These are phyloP conservation scores for Anisognathus igniventris DNA, from an alignment of 2,797 vertebrate species.

Conservation along the genomic window DNA sequence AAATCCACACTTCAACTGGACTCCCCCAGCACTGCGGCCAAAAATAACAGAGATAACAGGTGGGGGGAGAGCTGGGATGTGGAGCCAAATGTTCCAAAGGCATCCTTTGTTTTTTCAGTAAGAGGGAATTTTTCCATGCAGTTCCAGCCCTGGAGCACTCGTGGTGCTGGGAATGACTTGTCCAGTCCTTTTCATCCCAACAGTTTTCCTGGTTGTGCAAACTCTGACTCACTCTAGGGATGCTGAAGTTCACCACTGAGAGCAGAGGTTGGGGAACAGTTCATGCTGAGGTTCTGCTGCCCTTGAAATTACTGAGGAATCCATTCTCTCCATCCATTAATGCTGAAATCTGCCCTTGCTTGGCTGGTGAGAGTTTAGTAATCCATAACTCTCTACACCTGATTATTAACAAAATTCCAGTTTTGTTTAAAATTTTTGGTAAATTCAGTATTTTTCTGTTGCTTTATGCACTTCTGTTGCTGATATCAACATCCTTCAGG, in stretches of 20 bases:
- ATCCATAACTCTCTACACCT: conserved; percentile 2
- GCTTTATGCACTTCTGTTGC: neutral
- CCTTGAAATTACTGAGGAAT: neutral
- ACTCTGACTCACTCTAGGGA: neutral
- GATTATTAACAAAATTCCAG: neutral
- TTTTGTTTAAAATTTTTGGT: neutral
- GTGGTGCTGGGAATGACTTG: neutral
- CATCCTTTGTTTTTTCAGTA: conserved; percentile 5
- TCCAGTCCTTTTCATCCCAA: neutral
- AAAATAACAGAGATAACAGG: conserved; percentile 64
- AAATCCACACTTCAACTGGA: conserved; percentile 41
- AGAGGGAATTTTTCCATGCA: neutral
- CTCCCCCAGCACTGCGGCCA: neutral
- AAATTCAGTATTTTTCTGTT: neutral
- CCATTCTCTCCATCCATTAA: neutral
- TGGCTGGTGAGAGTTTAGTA: neutral
- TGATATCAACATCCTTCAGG: neutral
- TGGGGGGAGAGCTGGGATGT: conserved; percentile 21
- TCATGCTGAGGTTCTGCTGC: neutral
- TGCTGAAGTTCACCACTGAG: neutral
- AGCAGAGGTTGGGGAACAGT: neutral
- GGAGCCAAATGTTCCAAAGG: conserved; percentile 16
- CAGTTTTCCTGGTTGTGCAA: neutral
- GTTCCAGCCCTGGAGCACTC: neutral
- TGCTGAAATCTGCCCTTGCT: neutral